phyloP scores from a whole-genome alignment of 2,797 vertebrate species.

The Linurgus olivaceus region DNA sequence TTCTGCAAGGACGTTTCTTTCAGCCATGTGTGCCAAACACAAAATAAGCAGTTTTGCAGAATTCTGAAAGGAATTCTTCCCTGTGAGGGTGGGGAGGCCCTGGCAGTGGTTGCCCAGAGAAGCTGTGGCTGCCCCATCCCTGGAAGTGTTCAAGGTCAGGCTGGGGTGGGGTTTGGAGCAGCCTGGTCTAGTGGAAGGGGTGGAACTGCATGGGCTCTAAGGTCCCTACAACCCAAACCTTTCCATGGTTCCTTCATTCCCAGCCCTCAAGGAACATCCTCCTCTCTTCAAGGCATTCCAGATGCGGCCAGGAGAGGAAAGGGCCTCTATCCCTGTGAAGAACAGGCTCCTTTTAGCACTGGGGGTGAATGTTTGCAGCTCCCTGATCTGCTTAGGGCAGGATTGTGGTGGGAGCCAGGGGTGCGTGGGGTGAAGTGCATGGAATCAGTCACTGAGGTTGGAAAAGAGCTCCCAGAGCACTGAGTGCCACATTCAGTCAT shows the following conservation, averaged over 20 bases:
- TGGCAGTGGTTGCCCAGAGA: neutral
- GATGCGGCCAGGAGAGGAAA: neutral
- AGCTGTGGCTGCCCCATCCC: neutral
- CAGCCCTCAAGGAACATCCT: neutral
- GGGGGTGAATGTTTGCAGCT: neutral
- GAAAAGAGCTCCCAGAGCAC: neutral
- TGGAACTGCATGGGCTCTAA: neutral
- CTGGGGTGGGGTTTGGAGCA: neutral
- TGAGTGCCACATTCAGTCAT: too few relatives aligned
- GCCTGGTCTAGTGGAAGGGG: accelerated
- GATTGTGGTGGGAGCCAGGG: neutral
- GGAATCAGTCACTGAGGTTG: accelerated
- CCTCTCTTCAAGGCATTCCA: neutral
- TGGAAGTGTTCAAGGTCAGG: neutral
- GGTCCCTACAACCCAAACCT: neutral
- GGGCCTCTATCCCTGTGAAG: accelerated
- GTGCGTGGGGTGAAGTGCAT: accelerated
- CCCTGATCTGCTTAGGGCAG: neutral
- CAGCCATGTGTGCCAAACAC: neutral
- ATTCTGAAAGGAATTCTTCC: neutral
- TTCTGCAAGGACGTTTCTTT: neutral
- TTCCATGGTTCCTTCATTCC: accelerated
- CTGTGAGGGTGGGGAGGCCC: accelerated
- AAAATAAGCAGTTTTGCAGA: neutral
- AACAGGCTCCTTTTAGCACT: neutral